Base-by-base conservation (phyloP, 2,888 invertebrate species). In the Thalpophila matura region DNA sequence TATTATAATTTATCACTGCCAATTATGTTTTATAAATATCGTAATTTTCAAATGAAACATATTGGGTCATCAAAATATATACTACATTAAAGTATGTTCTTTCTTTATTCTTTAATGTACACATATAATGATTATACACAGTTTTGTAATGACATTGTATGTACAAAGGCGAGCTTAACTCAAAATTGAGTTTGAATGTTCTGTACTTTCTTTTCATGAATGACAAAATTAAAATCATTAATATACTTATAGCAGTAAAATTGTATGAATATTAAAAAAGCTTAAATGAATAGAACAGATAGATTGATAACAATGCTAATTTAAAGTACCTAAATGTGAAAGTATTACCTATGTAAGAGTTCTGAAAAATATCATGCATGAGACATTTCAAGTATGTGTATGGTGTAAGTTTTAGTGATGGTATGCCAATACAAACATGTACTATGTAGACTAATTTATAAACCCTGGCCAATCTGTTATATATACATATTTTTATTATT, bases 391-490 rank as follows among this genome's bases (percentile, higher is more conserved):
- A 57, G 46, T 50, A 35, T 29, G 53, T 67, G 27, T 66, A 47
- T 63, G 51, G 45, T 54, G 26, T 62, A 59, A 68, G 51, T 68
- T 69, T 59, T 77, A 59, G 46, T 63, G 18, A 49, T 55, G 50
- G 54, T 56, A 58, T 65, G 31, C 37, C 55, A 45, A 42, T 45
- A 35, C 27, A 70, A 51, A 63, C 43, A 59, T n/a, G n/a, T 45
- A 42, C 35, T 60, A 43, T 40, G 40, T 64, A 63, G 35, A 42
- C 12, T 74, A 51, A 49, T 56, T 47, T 57, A 43, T 50, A 62
- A 20, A 37, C 51, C 55, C 65, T 61, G 70, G 62, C 64, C 58
- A 66, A 71, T 68, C 46, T 65, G 61, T 69, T 74, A 40, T 63
- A 64, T 76, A 75, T 62, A 37, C 43, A 54, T 60, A 40, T 66